Percentiles rank a stretch among this genome's conserved stretches.
These are phyloP conservation scores for Nomada flava DNA, from an alignment of 2,888 invertebrate species.

Conservation along the genomic window DNA sequence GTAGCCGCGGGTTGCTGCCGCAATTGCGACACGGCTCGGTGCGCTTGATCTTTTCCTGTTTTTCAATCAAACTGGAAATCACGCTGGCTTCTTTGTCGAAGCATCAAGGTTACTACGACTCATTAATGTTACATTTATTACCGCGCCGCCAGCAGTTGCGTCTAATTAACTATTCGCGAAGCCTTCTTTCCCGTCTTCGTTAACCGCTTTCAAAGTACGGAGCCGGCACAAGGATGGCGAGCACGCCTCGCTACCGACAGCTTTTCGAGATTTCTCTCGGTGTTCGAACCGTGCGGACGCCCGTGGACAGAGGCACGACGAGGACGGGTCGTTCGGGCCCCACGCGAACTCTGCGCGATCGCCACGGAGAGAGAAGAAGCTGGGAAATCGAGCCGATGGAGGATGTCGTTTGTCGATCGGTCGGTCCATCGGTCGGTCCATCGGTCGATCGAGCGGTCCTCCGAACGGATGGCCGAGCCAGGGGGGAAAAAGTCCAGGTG, in stretches of 20 bases:
- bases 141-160: conserved; percentile 42
- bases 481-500: conserved; percentile 64
- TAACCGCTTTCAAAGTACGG: conserved; percentile 35
- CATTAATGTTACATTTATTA: conserved; percentile 69
- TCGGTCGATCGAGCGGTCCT: conserved; percentile 20
- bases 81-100: conserved; percentile 51
- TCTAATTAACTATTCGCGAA: conserved; percentile 62
- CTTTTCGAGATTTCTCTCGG: not conserved
- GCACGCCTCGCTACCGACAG: not conserved
- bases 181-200: conserved; percentile 56
- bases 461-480: conserved; percentile 18
- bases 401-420: conserved; percentile 49
- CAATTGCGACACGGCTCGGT: conserved; percentile 65
- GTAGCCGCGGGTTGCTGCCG: conserved; percentile 21
- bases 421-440: conserved; percentile 1
- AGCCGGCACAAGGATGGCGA: not conserved
- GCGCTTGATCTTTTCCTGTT: conserved; percentile 62
- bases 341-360: conserved; percentile 9
- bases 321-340: not conserved
- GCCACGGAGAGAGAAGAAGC: not conserved
- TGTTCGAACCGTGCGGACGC: not conserved
- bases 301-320: not conserved
- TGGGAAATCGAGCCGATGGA: conserved; percentile 13
- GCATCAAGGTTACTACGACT: conserved; percentile 64
- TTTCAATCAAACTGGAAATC: conserved; percentile 63